Conservation (phyloP, 2,888 invertebrate species). For the Chrysomela aeneicollis region DNA sequence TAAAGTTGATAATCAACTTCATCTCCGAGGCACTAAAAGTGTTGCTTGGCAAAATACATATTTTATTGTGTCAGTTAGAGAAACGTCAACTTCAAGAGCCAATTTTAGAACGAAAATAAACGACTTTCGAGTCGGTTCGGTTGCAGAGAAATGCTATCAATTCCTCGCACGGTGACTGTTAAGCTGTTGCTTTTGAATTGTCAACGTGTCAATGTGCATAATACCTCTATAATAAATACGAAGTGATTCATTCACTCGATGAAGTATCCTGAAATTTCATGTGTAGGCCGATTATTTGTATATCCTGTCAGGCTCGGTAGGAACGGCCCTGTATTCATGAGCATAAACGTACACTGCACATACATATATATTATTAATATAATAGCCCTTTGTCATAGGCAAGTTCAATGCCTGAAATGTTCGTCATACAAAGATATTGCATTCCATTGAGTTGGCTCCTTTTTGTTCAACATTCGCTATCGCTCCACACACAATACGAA, state of each 20-base stretch:
- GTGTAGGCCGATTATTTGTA: background rate
- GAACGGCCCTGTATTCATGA: slow-evolving; percentile 26
- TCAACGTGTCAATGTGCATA: background rate
- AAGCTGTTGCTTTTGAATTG: background rate
- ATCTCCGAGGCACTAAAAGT: too few relatives aligned
- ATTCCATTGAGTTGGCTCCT: slow-evolving; percentile 44
- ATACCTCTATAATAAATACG: background rate
- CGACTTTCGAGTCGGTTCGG: too few relatives aligned
- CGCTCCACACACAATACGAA: slow-evolving; percentile 35
- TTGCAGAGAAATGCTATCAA: too few relatives aligned
- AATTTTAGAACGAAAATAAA: too few relatives aligned
- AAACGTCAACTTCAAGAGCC: too few relatives aligned
- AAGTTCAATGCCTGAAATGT: slow-evolving; percentile 51
- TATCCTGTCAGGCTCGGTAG: slow-evolving; percentile 19
- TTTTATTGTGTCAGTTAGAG: too few relatives aligned
- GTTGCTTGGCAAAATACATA: too few relatives aligned
- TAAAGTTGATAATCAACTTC: too few relatives aligned
- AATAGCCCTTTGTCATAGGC: slow-evolving; percentile 50
- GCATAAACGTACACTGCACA: slow-evolving; percentile 32
- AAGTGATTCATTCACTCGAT: background rate
- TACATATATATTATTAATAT: slow-evolving; percentile 51
- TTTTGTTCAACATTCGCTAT: slow-evolving; percentile 40
- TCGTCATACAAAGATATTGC: slow-evolving; percentile 44
- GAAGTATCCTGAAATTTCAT: background rate
- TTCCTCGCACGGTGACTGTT: too few relatives aligned